Evolutionary conservation across 2,888 invertebrate species (phyloP).

Genomic region (Euplexia lucipara): DNA sequence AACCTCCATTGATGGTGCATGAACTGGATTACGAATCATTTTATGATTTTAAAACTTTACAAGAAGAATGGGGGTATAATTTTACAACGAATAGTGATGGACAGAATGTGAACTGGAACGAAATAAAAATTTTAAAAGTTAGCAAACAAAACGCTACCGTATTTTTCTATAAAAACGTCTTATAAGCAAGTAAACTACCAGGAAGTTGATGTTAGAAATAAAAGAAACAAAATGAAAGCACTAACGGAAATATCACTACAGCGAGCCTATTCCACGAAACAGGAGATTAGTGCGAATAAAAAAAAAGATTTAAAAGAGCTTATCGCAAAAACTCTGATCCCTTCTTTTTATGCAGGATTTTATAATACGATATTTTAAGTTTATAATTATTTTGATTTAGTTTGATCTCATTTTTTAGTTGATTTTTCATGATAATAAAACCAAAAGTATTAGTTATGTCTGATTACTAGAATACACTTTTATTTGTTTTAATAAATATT

Average conservation of each 20-base stretch:
- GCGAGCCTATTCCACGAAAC: slow-evolving; percentile 19
- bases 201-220: slow-evolving; percentile 53
- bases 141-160: slow-evolving; percentile 4
- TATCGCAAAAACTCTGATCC: slow-evolving; percentile 13
- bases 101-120: slow-evolving; percentile 9
- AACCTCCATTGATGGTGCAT: slow-evolving; percentile 50
- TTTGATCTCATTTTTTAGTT: slow-evolving; percentile 11
- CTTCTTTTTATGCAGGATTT: slow-evolving; percentile 14
- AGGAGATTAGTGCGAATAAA: slow-evolving; percentile 20
- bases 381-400: slow-evolving; percentile 8
- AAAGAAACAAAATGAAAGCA: slow-evolving; percentile 35
- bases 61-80: slow-evolving; percentile 61
- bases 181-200: slow-evolving; percentile 47
- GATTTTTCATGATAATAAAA: slow-evolving; percentile 3
- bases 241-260: slow-evolving; percentile 15
- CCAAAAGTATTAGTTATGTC: background rate
- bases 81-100: slow-evolving; percentile 29
- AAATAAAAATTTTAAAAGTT: background rate
- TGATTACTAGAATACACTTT: slow-evolving; percentile 8
- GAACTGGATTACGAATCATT: slow-evolving; percentile 51
- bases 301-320: slow-evolving; percentile 6
- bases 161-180: slow-evolving; percentile 46
- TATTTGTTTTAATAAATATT: background rate
- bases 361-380: slow-evolving; percentile 20
- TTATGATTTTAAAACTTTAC: slow-evolving; percentile 49